Evolutionary conservation across 2,888 invertebrate genomes (phyloP), one percentile per base, ranked within the genome.

Genomic region (Psylliodes chrysocephalus): DNA sequence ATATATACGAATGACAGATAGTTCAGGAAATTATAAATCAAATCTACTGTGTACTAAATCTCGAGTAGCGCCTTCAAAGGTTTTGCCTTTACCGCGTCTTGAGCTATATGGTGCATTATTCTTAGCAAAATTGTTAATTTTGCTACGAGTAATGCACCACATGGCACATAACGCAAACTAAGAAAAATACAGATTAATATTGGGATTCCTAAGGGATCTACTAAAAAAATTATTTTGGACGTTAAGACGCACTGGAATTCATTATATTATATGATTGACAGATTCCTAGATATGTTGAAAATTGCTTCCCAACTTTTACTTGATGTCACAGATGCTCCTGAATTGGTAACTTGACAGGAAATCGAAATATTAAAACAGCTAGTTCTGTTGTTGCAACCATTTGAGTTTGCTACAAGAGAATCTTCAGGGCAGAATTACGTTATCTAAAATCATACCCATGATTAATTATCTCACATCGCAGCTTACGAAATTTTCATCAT

Each of bases 271-370:
- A 28, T 56, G 56, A 2, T 56, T 6, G 56, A 56, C 18, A 56
- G 56, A 44, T 56, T 56, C 2, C 22, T 56, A 42, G 56, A 56
- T 12, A 56, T 56, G 42, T 56, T 44, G 10, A 56, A 42, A 42
- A 56, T 56, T 56, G 56, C 56, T 56, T 2, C 56, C 5, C 56
- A 56, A 56, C 44, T 56, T 2, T 42, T 56, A 44, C 42, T 56
- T 17, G 42, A 56, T 44, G 44, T 44, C 6, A 42, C 42, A 42
- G 56, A 56, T 17, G 44, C 44, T 44, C 46, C 56, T 44, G 44
- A 56, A 56, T 28, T 56, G 28, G 44, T 56, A 10, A 56, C 56
- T 25, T 2, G 28, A 25, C 56, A 56, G 42, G 30, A 46, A 33
- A 52, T 42, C 19, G 28, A 56, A 56, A 56, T 56, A 56, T 56